Percentiles rank a stretch among this genome's conserved stretches.
phyloP scores from a whole-genome alignment of 2,113 vertebrate genomes.

The Rhodinocichla rosea region DNA sequence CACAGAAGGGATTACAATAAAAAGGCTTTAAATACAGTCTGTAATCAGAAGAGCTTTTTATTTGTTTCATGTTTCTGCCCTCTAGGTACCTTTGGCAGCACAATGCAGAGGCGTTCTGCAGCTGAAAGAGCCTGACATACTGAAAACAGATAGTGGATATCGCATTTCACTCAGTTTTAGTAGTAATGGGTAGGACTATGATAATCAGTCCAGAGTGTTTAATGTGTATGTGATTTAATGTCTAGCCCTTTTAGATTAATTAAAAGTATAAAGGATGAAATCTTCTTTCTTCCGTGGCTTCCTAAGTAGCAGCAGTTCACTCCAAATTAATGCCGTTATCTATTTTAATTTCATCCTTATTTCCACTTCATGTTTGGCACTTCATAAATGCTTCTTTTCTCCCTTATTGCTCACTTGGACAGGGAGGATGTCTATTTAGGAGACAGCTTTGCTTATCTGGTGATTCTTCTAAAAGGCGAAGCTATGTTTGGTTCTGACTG shows the following conservation, averaged over 20 bases:
- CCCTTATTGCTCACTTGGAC: neutral
- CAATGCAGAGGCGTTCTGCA: neutral
- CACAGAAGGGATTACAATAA: conserved; percentile 62
- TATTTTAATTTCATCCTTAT: conserved; percentile 22
- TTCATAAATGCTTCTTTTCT: neutral
- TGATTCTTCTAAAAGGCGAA: neutral
- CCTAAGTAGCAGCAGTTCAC: neutral
- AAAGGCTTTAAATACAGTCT: conserved; percentile 62
- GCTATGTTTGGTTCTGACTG: neutral
- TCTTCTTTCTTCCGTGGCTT: conserved; percentile 2
- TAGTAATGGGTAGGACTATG: neutral
- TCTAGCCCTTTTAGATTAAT: neutral
- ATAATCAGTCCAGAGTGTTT: conserved; percentile 13
- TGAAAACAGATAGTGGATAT: conserved; percentile 32
- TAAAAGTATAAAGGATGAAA: neutral
- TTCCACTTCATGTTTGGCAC: neutral
- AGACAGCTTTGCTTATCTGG: neutral
- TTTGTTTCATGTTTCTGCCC: conserved; percentile 64
- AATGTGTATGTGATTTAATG: conserved; percentile 4
- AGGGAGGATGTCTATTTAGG: neutral
- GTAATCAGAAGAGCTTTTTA: conserved; percentile 66
- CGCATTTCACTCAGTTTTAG: conserved; percentile 24
- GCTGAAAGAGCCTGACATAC: conserved; percentile 5
- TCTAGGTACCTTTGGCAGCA: conserved; percentile 57
- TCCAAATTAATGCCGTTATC: neutral